phyloP scores from a whole-genome alignment of 30 jellyfish, hydroid and myxozoan genomes.

The Cassiopea xamachana region DNA sequence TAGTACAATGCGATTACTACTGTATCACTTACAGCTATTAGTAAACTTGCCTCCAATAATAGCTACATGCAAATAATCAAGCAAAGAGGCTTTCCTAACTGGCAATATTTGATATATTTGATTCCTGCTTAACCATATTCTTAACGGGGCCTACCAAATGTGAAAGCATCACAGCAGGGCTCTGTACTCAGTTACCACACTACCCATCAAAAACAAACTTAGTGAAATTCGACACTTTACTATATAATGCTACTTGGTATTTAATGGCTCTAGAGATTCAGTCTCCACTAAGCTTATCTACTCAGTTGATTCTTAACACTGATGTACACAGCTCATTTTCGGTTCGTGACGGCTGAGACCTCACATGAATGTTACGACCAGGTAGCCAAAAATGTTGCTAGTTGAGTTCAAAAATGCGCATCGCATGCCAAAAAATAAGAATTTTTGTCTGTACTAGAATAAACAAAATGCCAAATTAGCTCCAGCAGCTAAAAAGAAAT shows the following conservation, averaged over 20 bases:
- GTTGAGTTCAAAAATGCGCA: neutral
- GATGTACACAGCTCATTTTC: conserved; percentile 9
- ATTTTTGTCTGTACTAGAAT: neutral
- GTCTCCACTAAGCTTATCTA: conserved; percentile 19
- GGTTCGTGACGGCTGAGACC: conserved; percentile 3
- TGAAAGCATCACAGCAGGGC: conserved; percentile 45
- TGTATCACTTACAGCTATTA: neutral
- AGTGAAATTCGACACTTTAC: conserved; percentile 39
- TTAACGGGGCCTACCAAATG: conserved; percentile 34
- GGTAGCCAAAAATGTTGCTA: neutral
- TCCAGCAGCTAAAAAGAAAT: neutral
- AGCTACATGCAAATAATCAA: neutral
- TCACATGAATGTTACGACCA: neutral
- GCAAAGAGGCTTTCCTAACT: neutral
- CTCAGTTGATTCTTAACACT: neutral
- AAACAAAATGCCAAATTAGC: neutral
- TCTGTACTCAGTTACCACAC: conserved; percentile 33
- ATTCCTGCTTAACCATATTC: neutral
- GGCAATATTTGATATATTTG: neutral
- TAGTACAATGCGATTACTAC: neutral
- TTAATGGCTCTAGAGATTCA: conserved; percentile 26
- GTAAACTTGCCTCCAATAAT: neutral
- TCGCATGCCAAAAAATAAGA: neutral
- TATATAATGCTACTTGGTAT: conserved; percentile 36
- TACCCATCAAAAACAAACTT: conserved; percentile 20